Evolutionary conservation across 53 echinoderm and acorn worm species (phyloP).

Genomic region (Crossaster papposus): DNA sequence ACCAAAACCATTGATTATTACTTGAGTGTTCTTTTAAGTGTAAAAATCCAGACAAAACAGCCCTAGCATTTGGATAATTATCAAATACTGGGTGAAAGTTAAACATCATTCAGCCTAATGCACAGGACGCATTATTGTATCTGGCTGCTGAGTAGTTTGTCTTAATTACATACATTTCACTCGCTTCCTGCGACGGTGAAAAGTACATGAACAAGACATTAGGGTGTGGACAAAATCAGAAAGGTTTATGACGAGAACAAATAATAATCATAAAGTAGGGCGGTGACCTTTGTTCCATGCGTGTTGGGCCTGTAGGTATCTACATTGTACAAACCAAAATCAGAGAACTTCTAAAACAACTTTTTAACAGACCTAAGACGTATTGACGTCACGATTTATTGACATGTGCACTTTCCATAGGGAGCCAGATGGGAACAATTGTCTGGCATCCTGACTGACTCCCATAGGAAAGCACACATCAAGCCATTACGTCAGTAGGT

Average conservation of each 20-base stretch:
- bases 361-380: background rate
- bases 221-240: background rate
- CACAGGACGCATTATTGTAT: background rate
- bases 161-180: conserved; percentile 17
- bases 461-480: no score
- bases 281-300: background rate
- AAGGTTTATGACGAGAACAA: background rate
- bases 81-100: background rate
- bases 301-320: background rate
- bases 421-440: no score
- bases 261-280: background rate
- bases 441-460: no score
- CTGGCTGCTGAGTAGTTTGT: conserved; percentile 2
- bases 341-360: background rate
- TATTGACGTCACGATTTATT: no score
- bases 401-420: no score
- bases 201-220: background rate
- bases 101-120: background rate
- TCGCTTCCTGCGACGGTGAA: background rate
- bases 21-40: background rate
- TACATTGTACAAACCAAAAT: background rate
- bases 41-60: background rate
- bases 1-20: background rate
- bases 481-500: background rate
- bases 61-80: background rate